A percentile compares a stretch with the other conserved stretches of the same genome.
These are phyloP conservation scores for Mugil cephalus DNA, from an alignment of 2,113 vertebrate genomes.

Conservation along the genomic window DNA sequence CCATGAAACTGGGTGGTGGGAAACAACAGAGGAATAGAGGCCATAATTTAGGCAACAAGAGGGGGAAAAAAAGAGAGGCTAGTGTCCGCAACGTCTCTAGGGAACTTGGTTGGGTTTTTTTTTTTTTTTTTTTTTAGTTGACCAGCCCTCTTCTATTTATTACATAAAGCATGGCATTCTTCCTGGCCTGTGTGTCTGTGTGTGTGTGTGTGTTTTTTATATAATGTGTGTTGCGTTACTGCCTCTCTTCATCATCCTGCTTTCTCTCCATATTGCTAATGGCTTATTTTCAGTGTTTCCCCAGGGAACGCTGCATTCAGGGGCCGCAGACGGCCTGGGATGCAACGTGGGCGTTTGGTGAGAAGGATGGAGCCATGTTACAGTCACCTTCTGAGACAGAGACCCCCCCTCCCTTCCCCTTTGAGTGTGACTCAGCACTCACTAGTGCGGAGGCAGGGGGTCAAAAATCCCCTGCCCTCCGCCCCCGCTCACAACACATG, in stretches of 20 bases:
- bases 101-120: slow-evolving; percentile 27
- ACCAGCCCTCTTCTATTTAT: slow-evolving; percentile 6
- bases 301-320: slow-evolving; percentile 44
- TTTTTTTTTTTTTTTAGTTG: slow-evolving; percentile 32
- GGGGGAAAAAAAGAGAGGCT: slow-evolving; percentile 1
- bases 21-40: slow-evolving; percentile 30
- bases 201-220: slow-evolving; percentile 12
- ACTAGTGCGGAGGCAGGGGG: slow-evolving; percentile 75
- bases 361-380: slow-evolving; percentile 34
- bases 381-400: slow-evolving; percentile 48
- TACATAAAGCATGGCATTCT: slow-evolving; percentile 26
- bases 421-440: slow-evolving; percentile 65
- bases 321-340: slow-evolving; percentile 44
- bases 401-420: neutral
- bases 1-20: slow-evolving; percentile 31
- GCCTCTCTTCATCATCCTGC: slow-evolving; percentile 20
- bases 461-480: slow-evolving; percentile 75
- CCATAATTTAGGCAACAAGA: slow-evolving; percentile 20
- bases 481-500: slow-evolving; percentile 71
- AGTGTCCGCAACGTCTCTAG: slow-evolving; percentile 15
- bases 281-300: slow-evolving; percentile 45
- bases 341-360: slow-evolving; percentile 57
- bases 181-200: slow-evolving; percentile 15
- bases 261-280: slow-evolving; percentile 24
- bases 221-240: slow-evolving; percentile 30